Conservation (phyloP, 2,113 vertebrate species). For the Oreotrochilus melanogaster region DNA sequence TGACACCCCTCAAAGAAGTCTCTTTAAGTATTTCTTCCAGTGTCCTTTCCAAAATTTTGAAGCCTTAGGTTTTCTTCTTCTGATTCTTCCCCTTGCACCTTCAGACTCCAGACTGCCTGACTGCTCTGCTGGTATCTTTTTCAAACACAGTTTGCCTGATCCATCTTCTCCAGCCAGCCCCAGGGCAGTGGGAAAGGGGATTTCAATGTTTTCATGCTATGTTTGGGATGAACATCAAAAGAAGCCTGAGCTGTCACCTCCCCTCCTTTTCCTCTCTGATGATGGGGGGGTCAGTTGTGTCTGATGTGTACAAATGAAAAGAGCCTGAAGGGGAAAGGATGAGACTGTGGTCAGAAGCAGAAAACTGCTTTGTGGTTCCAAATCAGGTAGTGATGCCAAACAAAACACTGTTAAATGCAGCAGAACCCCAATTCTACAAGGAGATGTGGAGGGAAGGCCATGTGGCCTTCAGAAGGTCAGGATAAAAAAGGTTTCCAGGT, state of each 20-base stretch:
- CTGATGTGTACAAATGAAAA: neutral
- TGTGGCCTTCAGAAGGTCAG: neutral
- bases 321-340: neutral
- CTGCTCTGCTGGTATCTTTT: neutral
- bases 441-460: neutral
- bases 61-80: neutral
- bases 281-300: neutral
- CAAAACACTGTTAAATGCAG: conserved; percentile 8
- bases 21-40: neutral
- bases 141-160: neutral
- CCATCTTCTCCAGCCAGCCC: neutral
- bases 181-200: neutral
- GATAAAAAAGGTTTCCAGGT: neutral
- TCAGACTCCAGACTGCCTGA: neutral
- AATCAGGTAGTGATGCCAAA: neutral
- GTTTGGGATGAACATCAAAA: neutral
- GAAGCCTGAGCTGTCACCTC: neutral
- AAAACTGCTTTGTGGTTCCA: neutral
- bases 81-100: neutral
- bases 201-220: neutral
- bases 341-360: neutral
- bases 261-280: conserved; percentile 30
- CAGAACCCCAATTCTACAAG: neutral
- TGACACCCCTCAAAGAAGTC: neutral
- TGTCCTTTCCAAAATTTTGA: neutral